phyloP scores from a whole-genome alignment of 2,113 vertebrate genomes.

The Nymphicus hollandicus region DNA sequence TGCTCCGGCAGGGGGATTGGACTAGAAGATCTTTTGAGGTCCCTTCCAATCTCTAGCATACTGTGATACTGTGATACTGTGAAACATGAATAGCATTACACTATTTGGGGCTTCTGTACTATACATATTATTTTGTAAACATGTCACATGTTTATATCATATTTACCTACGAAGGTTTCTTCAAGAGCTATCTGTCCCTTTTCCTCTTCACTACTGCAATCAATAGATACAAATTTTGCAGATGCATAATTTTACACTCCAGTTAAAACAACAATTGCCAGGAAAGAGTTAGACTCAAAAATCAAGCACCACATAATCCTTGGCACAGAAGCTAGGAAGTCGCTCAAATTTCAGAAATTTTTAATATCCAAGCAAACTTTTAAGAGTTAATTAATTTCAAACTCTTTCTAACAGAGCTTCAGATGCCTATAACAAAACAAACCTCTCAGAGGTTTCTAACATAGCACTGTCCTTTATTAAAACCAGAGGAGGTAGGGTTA shows the following conservation, averaged over 20 bases:
- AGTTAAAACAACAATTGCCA: slow-evolving; percentile 29
- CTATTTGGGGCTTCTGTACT: neutral
- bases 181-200: neutral
- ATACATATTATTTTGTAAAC: neutral
- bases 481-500: neutral
- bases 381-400: neutral
- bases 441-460: neutral
- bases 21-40: too few species aligned
- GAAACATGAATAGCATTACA: neutral
- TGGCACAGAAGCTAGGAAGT: neutral
- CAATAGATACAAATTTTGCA: neutral
- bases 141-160: neutral
- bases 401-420: neutral
- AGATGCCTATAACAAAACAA: neutral
- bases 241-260: slow-evolving; percentile 12
- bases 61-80: too few species aligned
- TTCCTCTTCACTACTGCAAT: neutral
- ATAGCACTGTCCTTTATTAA: neutral
- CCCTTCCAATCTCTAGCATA: too few species aligned
- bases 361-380: neutral
- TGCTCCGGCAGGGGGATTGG: too few species aligned
- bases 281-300: neutral
- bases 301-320: neutral
- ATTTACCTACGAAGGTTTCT: neutral
- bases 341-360: neutral